Conservation (phyloP, 2,888 invertebrate species). For the Diadegma fenestrale region DNA sequence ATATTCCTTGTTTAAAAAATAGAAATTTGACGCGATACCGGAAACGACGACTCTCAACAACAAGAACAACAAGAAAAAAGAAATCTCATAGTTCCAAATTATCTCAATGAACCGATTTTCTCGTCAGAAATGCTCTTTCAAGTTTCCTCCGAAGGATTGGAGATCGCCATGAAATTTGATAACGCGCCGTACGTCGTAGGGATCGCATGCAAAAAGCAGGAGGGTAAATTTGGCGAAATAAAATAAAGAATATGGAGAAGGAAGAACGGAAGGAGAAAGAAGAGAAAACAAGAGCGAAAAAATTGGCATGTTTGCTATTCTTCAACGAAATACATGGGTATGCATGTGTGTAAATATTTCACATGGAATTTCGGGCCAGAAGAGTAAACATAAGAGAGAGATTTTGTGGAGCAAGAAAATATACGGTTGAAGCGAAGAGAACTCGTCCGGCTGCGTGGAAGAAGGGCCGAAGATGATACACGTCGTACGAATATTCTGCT, state of each 20-base stretch:
- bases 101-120: neutral
- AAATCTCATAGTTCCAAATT: neutral
- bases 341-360: conserved; percentile 44
- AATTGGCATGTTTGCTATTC: conserved; percentile 65
- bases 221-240: neutral
- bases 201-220: conserved; percentile 23
- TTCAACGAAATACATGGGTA: conserved; percentile 25
- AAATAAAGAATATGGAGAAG: conserved; percentile 26
- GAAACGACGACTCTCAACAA: neutral
- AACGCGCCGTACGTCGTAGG: conserved; percentile 2
- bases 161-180: neutral
- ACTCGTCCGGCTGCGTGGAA: conserved; percentile 34
- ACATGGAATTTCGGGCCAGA: conserved; percentile 58
- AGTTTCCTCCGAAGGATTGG: neutral
- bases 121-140: neutral
- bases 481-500: conserved; percentile 41
- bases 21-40: neutral
- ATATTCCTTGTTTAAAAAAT: neutral
- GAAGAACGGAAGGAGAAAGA: conserved; percentile 27
- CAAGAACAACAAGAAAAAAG: neutral
- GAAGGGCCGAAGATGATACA: conserved; percentile 37
- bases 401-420: conserved; percentile 66
- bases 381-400: conserved; percentile 61
- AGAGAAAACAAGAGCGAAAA: conserved; percentile 57
- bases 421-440: conserved; percentile 45